Evolutionary conservation across 1,140 invertebrate species (phyloP).

Genomic region (Pogonomyrmex barbatus): DNA sequence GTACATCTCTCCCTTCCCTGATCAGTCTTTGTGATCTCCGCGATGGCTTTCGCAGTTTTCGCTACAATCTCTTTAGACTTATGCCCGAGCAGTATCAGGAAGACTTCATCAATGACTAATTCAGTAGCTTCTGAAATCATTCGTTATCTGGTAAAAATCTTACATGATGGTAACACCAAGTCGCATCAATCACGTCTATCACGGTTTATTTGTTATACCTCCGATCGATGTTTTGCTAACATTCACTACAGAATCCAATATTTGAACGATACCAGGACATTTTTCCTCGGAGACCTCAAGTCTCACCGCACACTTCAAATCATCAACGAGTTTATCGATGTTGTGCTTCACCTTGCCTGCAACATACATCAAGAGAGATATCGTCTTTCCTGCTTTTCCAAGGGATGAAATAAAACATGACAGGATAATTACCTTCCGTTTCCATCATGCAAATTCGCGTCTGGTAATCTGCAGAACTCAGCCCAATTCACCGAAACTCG

Average conservation of each 20-base stretch:
- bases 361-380: constrained; percentile 21
- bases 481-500: background rate
- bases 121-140: constrained; percentile 73
- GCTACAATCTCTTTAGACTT: constrained; percentile 76
- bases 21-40: constrained; percentile 91
- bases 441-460: background rate
- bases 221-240: constrained; percentile 70
- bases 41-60: constrained; percentile 88
- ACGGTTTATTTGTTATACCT: constrained; percentile 60
- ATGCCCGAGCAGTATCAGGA: constrained; percentile 77
- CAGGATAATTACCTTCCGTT: constrained; percentile 56
- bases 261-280: constrained; percentile 67
- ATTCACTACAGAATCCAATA: constrained; percentile 75
- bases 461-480: background rate
- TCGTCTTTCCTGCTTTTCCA: too few relatives aligned
- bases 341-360: constrained; percentile 69
- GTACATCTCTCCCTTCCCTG: constrained; percentile 89
- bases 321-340: constrained; percentile 71
- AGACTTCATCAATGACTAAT: constrained; percentile 78
- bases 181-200: background rate
- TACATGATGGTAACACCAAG: constrained; percentile 15
- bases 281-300: constrained; percentile 57
- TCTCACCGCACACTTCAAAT: constrained; percentile 69
- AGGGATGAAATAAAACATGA: background rate
- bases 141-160: background rate